Evolutionary conservation across 2,797 vertebrate species (phyloP).

Genomic region (Glossophaga mutica): DNA sequence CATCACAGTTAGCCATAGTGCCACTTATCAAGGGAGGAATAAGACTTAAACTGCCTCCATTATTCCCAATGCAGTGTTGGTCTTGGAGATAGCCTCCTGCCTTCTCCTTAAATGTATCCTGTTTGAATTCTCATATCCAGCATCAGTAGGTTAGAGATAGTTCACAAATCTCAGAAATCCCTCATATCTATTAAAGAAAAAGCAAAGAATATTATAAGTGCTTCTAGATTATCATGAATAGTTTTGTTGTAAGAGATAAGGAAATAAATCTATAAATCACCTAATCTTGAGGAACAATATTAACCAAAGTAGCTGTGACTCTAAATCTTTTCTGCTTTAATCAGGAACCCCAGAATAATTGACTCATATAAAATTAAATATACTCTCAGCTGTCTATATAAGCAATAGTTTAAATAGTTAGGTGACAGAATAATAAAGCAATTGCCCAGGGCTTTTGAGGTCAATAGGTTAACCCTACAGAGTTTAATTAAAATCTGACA

Average conservation of each 20-base stretch:
- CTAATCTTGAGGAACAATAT: conserved; percentile 24
- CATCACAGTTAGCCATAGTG: background rate
- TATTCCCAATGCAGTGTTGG: background rate
- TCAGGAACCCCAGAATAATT: conserved; percentile 18
- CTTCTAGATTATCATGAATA: background rate
- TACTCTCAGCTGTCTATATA: background rate
- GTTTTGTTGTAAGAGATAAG: conserved; percentile 6
- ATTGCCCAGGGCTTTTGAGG: conserved; percentile 31
- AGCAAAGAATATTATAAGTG: background rate
- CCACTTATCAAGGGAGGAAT: background rate
- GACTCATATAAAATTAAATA: background rate
- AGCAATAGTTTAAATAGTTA: conserved; percentile 30
- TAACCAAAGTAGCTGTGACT: background rate
- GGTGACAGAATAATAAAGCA: conserved; percentile 30
- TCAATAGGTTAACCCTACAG: conserved; percentile 53
- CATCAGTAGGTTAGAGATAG: background rate
- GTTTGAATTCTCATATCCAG: background rate
- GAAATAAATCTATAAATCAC: background rate
- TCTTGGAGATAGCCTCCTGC: background rate
- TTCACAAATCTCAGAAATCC: background rate
- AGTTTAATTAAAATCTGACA: conserved; percentile 64
- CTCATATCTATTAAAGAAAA: background rate
- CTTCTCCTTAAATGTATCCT: background rate
- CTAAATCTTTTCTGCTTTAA: conserved; percentile 2
- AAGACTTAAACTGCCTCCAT: background rate